Evolutionary conservation across 2,888 invertebrate species (phyloP).

Genomic region (Drosophila paranaensis): DNA sequence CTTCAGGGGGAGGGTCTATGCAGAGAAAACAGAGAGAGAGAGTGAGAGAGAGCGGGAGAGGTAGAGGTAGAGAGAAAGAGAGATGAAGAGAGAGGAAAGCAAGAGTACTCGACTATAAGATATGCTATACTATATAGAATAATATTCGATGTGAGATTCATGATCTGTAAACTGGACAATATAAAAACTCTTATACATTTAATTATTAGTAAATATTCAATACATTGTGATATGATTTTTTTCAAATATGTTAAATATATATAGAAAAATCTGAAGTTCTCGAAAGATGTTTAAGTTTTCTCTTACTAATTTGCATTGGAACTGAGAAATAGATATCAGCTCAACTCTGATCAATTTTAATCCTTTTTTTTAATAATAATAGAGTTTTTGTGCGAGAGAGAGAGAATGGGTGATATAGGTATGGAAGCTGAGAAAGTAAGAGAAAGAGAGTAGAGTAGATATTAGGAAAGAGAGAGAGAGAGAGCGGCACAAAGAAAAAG

Average conservation of each 20-base stretch:
- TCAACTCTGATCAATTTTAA: too few relatives aligned
- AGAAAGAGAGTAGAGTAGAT: neutral
- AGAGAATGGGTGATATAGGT: neutral
- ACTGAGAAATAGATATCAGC: too few relatives aligned
- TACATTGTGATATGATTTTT: too few relatives aligned
- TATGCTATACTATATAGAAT: neutral
- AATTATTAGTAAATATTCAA: too few relatives aligned
- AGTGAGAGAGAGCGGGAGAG: neutral
- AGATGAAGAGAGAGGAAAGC: neutral
- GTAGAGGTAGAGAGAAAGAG: neutral
- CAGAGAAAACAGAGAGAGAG: conserved; percentile 1
- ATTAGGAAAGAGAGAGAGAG: neutral
- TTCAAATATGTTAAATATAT: too few relatives aligned
- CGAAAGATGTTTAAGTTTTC: too few relatives aligned
- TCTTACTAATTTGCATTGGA: too few relatives aligned
- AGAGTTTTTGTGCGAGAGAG: neutral
- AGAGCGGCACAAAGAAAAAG: neutral
- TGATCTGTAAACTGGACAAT: neutral
- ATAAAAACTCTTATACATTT: neutral
- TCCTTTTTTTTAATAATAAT: too few relatives aligned
- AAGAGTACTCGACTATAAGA: neutral
- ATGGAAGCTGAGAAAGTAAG: too few relatives aligned
- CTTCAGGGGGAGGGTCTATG: neutral
- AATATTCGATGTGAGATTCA: neutral
- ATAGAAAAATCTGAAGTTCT: too few relatives aligned